A percentile compares a stretch with the other conserved stretches of the same genome.
Conservation (phyloP, 1,140 invertebrate species). For the Neodiprion virginianus region DNA sequence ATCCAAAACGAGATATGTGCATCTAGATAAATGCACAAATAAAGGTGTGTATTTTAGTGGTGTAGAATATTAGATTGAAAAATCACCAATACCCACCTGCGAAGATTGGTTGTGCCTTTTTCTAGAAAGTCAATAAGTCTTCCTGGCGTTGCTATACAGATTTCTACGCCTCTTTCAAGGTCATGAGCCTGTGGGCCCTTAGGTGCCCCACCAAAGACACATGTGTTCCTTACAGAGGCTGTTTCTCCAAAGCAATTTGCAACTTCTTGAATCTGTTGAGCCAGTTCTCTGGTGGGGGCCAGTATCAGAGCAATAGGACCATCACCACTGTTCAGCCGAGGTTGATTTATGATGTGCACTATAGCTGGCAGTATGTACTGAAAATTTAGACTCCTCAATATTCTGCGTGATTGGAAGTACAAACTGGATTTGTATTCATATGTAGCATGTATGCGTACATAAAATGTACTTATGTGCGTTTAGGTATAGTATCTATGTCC, state of each 20-base stretch:
- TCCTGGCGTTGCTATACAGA: slow-evolving; percentile 96
- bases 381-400: slow-evolving; percentile 16
- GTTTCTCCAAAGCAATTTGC: slow-evolving; percentile 87
- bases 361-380: slow-evolving; percentile 85
- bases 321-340: slow-evolving; percentile 79
- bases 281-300: slow-evolving; percentile 94
- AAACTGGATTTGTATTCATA: too few species aligned
- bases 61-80: neutral
- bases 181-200: slow-evolving; percentile 90
- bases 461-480: too few species aligned
- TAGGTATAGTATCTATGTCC: too few species aligned
- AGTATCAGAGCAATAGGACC: slow-evolving; percentile 92
- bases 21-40: slow-evolving; percentile 62
- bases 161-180: slow-evolving; percentile 87
- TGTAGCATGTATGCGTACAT: too few species aligned
- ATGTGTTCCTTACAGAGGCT: slow-evolving; percentile 87
- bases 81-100: slow-evolving; percentile 56
- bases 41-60: slow-evolving; percentile 6
- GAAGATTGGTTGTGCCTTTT: slow-evolving; percentile 86
- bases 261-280: slow-evolving; percentile 96
- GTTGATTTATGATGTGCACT: slow-evolving; percentile 93
- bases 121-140: slow-evolving; percentile 97
- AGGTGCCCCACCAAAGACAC: slow-evolving; percentile 96
- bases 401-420: too few species aligned
- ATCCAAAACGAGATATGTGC: slow-evolving; percentile 95